Evolutionary conservation across 2,113 vertebrate species (phyloP).

Genomic region (Sinocyclocheilus anshuiensis): DNA sequence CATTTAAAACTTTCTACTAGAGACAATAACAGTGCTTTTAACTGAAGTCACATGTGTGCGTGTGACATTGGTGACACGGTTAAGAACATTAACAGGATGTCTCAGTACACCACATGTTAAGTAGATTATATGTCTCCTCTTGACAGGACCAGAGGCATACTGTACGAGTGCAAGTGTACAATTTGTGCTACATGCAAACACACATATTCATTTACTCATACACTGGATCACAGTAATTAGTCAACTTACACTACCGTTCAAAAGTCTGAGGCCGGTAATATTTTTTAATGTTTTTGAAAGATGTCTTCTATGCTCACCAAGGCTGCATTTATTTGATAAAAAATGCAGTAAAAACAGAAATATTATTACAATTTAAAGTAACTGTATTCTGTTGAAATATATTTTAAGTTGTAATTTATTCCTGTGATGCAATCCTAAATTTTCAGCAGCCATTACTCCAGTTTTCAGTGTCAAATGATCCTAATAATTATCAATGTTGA

Average conservation of each 20-base stretch:
- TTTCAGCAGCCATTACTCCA: no score
- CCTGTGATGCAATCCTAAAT: no score
- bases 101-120: neutral
- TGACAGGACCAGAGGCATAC: neutral
- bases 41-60: neutral
- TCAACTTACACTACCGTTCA: no score
- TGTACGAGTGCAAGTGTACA: neutral
- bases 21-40: neutral
- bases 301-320: no score
- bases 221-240: no score
- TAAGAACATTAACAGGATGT: conserved; percentile 39
- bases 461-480: no score
- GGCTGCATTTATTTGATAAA: no score
- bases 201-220: neutral
- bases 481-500: no score
- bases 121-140: conserved; percentile 26
- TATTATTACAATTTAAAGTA: neutral
- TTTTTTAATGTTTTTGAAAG: no score
- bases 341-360: neutral
- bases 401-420: neutral
- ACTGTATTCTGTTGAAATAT: neutral
- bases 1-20: neutral
- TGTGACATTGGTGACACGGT: conserved; percentile 17
- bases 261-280: no score
- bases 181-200: neutral